phyloP scores from a whole-genome alignment of 2,797 vertebrate species.

The Epinephelus coioides region DNA sequence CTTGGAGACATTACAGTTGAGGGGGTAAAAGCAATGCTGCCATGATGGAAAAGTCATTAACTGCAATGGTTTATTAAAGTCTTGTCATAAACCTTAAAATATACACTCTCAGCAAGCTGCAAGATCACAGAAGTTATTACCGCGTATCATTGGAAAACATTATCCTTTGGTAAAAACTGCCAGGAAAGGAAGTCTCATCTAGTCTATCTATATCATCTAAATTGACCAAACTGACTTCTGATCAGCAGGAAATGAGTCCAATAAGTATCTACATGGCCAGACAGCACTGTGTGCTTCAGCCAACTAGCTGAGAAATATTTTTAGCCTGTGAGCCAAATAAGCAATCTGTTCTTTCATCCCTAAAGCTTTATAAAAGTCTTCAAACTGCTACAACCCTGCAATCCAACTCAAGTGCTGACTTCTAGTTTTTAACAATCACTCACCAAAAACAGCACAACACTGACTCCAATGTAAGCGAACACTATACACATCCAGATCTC shows the following conservation, averaged over 20 bases:
- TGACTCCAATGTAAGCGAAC: constrained; percentile 99
- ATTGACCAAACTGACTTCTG: not conserved
- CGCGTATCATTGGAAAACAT: not conserved
- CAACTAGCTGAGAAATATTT: not conserved
- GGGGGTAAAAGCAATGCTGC: not conserved
- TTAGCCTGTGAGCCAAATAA: constrained; percentile 4
- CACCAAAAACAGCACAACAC: constrained; percentile 98
- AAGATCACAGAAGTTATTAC: not conserved
- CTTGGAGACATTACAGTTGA: not conserved
- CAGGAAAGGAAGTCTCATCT: not conserved
- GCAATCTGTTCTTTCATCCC: not conserved
- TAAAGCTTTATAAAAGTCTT: constrained; percentile 22
- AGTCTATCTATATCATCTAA: not conserved
- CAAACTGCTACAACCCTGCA: not conserved
- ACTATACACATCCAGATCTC: constrained; percentile 99
- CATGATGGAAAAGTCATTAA: not conserved
- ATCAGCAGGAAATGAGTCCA: not conserved
- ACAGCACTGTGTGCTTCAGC: not conserved
- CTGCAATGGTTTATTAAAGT: not conserved
- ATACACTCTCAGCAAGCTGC: not conserved
- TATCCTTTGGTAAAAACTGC: not conserved
- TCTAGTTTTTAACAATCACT: constrained; percentile 49
- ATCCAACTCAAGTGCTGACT: constrained; percentile 4
- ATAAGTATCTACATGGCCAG: not conserved
- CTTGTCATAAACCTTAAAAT: not conserved